Conservation (phyloP, 2,797 vertebrate genomes). For the Ceryle rudis region DNA sequence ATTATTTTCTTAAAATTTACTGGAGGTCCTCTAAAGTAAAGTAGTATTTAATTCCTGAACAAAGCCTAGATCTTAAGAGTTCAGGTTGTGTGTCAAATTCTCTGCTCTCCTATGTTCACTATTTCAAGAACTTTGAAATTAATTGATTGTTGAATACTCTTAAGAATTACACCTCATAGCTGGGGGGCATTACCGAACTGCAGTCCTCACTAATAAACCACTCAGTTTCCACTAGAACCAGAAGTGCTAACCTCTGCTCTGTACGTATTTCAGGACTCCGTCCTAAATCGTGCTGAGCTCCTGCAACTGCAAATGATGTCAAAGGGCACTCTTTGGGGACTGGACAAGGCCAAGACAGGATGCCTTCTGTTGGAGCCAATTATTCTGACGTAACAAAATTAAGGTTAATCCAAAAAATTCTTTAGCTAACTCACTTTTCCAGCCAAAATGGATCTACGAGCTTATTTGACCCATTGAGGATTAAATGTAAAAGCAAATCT, state of each 20-base stretch:
- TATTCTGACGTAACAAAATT: slow-evolving; percentile 46
- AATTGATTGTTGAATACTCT: not conserved
- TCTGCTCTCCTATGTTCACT: not conserved
- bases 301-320: not conserved
- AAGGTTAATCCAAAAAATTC: slow-evolving; percentile 23
- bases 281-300: not conserved
- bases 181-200: not conserved
- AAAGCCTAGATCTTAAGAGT: not conserved
- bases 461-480: not conserved
- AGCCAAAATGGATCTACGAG: not conserved
- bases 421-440: slow-evolving; percentile 24
- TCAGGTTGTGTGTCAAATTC: not conserved
- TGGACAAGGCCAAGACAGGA: slow-evolving; percentile 2
- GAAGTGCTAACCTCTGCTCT: not conserved
- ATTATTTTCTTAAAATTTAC: not conserved
- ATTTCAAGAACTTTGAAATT: not conserved
- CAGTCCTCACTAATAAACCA: not conserved
- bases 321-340: not conserved
- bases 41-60: not conserved
- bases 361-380: slow-evolving; percentile 27
- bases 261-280: not conserved
- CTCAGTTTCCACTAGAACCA: not conserved
- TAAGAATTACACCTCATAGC: not conserved
- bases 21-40: not conserved
- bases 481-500: not conserved